Percentiles rank a stretch among this genome's conserved stretches.
phyloP scores from a whole-genome alignment of 2,113 vertebrate genomes.

The Neodontobutis hainanensis region DNA sequence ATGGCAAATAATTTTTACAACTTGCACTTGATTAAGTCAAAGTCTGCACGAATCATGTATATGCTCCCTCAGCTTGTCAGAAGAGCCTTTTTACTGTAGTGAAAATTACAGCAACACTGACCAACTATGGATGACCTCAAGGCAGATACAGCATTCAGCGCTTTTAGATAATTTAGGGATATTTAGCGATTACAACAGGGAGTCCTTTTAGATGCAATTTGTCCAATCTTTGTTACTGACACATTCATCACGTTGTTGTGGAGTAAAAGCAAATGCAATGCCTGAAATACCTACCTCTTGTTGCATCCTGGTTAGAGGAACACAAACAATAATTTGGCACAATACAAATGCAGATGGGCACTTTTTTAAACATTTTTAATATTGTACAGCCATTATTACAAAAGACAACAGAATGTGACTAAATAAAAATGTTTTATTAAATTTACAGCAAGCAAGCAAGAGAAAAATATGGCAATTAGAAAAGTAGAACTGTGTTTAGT shows the following conservation, averaged over 20 bases:
- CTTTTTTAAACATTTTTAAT: no score
- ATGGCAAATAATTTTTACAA: conserved; percentile 74
- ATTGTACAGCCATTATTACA: no score
- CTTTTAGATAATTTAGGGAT: conserved; percentile 38
- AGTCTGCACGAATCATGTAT: conserved; percentile 43
- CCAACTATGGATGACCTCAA: conserved; percentile 35
- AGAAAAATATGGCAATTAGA: no score
- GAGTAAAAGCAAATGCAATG: background rate
- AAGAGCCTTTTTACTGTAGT: conserved; percentile 19
- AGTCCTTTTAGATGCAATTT: conserved; percentile 4
- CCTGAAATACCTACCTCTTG: background rate
- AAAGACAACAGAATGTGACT: no score
- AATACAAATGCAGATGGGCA: background rate
- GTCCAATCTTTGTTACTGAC: conserved; percentile 12
- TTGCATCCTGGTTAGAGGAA: no score
- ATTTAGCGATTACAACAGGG: conserved; percentile 16
- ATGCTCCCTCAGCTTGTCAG: conserved; percentile 50
- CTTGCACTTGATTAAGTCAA: conserved; percentile 71
- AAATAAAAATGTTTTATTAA: no score
- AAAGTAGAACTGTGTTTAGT: no score
- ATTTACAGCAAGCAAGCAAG: no score
- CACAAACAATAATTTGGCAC: background rate
- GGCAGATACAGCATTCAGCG: conserved; percentile 20
- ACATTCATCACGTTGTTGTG: background rate
- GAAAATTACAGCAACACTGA: conserved; percentile 34